phyloP scores from a whole-genome alignment of 2,888 invertebrate genomes.

The Itoplectis maculator region DNA sequence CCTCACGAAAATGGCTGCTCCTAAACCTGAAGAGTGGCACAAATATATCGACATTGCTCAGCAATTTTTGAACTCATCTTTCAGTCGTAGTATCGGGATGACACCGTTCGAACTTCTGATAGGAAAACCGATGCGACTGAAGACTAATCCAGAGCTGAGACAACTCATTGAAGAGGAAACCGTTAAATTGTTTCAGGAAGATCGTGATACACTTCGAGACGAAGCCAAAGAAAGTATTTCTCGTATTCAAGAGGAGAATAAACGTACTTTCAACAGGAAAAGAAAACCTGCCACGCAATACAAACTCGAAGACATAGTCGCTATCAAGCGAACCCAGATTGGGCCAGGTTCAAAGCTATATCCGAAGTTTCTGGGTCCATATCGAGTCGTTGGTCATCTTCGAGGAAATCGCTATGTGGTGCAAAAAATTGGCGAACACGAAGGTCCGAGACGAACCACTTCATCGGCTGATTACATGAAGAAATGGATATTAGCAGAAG shows the following conservation, averaged over 20 bases:
- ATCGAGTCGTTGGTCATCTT: conserved; percentile 63
- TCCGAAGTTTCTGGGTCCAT: conserved; percentile 73
- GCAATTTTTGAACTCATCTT: conserved; percentile 7
- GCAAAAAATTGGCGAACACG: conserved; percentile 32
- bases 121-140: conserved; percentile 10
- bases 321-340: conserved; percentile 79
- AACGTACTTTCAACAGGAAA: conserved; percentile 46
- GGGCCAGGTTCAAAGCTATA: conserved; percentile 76
- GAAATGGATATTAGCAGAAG: not conserved
- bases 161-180: too few relatives aligned
- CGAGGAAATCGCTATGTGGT: conserved; percentile 44
- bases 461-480: conserved; percentile 53
- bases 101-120: conserved; percentile 52
- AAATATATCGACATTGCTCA: too few relatives aligned
- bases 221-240: conserved; percentile 51
- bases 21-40: too few relatives aligned
- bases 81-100: conserved; percentile 42
- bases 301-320: conserved; percentile 71
- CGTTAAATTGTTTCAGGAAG: conserved; percentile 15
- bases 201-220: conserved; percentile 21
- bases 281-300: conserved; percentile 63
- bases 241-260: conserved; percentile 62
- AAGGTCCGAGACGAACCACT: conserved; percentile 28
- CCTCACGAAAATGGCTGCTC: conserved; percentile 31
- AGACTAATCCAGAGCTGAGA: conserved; percentile 22